A percentile compares a stretch with the other conserved stretches of the same genome.
Conservation (phyloP, 2,797 vertebrate species). For the Chaunax sp. region DNA sequence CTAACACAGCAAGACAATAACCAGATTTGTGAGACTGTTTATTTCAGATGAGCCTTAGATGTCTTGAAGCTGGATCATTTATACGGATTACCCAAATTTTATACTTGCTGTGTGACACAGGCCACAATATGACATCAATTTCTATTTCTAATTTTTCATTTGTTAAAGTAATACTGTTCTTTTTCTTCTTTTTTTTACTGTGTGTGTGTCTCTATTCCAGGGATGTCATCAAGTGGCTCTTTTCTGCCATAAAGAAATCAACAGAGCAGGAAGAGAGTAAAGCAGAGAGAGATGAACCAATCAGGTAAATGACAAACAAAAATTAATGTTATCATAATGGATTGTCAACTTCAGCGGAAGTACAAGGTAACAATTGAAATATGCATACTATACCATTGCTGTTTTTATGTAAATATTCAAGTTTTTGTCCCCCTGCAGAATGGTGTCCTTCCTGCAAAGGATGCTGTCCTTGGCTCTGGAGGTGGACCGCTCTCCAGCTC, state of each 20-base stretch:
- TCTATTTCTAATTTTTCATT: not conserved
- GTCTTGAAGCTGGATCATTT: not conserved
- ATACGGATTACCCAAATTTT: not conserved
- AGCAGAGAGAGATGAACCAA: slow-evolving; percentile 69
- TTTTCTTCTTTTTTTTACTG: not conserved
- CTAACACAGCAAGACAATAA: too few relatives aligned
- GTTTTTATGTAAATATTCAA: not conserved
- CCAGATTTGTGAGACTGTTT: not conserved
- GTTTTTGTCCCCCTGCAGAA: slow-evolving; percentile 65
- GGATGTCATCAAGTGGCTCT: slow-evolving; percentile 91
- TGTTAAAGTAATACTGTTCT: not conserved
- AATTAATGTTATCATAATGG: not conserved
- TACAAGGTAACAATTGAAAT: not conserved
- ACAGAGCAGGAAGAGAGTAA: slow-evolving; percentile 45
- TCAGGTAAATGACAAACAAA: slow-evolving; percentile 67
- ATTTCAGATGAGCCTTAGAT: not conserved
- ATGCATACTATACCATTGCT: not conserved
- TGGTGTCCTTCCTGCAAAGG: slow-evolving; percentile 88
- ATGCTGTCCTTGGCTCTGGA: slow-evolving; percentile 93
- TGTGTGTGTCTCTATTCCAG: slow-evolving; percentile 70
- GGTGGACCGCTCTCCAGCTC: slow-evolving; percentile 89
- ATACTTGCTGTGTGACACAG: not conserved
- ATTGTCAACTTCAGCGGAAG: not conserved
- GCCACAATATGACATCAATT: not conserved
- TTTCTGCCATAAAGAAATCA: slow-evolving; percentile 81